phyloP scores from a whole-genome alignment of 2,113 vertebrate genomes.

The Corydoras sp. region DNA sequence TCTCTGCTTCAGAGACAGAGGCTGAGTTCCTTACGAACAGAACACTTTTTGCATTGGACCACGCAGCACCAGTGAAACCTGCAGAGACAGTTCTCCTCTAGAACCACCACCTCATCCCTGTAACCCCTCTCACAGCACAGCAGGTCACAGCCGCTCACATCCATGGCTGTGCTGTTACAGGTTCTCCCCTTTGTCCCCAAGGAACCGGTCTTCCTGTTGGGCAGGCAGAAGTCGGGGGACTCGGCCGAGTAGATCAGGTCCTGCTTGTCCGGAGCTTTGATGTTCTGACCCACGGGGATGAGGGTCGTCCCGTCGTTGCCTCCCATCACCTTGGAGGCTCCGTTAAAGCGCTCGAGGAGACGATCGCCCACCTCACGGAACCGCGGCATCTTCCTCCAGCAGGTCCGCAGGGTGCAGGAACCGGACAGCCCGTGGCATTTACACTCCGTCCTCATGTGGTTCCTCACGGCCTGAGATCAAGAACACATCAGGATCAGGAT shows the following conservation, averaged over 20 bases:
- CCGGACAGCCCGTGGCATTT: slow-evolving; percentile 95
- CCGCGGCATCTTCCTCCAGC: slow-evolving; percentile 96
- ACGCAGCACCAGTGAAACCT: slow-evolving; percentile 98
- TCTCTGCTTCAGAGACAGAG: slow-evolving; percentile 73
- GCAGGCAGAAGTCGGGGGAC: slow-evolving; percentile 91
- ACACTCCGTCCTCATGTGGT: slow-evolving; percentile 93
- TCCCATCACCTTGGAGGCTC: slow-evolving; percentile 94
- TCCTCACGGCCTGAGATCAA: slow-evolving; percentile 79
- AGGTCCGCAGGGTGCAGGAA: slow-evolving; percentile 90
- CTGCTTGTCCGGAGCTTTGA: slow-evolving; percentile 86
- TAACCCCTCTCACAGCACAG: slow-evolving; percentile 90
- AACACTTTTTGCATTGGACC: slow-evolving; percentile 93
- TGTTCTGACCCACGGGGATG: slow-evolving; percentile 84
- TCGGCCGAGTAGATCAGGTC: slow-evolving; percentile 94
- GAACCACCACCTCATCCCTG: slow-evolving; percentile 80
- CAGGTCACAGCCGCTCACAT: slow-evolving; percentile 91
- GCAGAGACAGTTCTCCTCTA: slow-evolving; percentile 95
- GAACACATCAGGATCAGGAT: slow-evolving; percentile 46
- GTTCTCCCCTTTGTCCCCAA: slow-evolving; percentile 84
- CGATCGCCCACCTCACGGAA: slow-evolving; percentile 91
- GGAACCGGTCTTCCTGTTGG: slow-evolving; percentile 89
- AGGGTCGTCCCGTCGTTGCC: slow-evolving; percentile 92
- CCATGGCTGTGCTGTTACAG: slow-evolving; percentile 92
- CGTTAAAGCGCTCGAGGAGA: slow-evolving; percentile 88
- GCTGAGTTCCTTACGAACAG: slow-evolving; percentile 86